These are phyloP conservation scores for Trisateles emortualis DNA, from an alignment of 2,888 invertebrate species.

Conservation along the genomic window DNA sequence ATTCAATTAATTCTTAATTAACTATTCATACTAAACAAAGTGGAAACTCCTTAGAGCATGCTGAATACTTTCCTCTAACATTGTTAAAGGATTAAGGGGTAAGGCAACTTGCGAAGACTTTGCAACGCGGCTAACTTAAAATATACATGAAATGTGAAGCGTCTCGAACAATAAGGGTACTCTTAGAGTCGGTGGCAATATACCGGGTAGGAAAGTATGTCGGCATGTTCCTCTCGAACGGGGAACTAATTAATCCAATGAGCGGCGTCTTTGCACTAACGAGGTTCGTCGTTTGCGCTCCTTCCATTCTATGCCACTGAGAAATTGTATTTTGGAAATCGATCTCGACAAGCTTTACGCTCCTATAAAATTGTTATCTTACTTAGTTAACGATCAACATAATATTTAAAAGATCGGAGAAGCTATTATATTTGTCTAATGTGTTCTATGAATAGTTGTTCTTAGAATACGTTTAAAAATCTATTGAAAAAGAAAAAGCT, in stretches of 20 bases:
- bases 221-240: conserved; percentile 68
- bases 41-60: conserved; percentile 60
- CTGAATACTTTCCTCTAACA: conserved; percentile 71
- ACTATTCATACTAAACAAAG: conserved; percentile 69
- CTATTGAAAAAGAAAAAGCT: too few relatives aligned
- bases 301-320: conserved; percentile 62
- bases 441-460: too few relatives aligned
- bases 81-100: conserved; percentile 72
- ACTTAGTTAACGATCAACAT: conserved; percentile 25
- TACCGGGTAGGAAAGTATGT: conserved; percentile 66
- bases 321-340: conserved; percentile 73
- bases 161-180: conserved; percentile 67
- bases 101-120: conserved; percentile 60
- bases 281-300: conserved; percentile 77
- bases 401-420: conserved; percentile 27
- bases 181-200: conserved; percentile 55
- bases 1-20: conserved; percentile 71
- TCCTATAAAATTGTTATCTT: conserved; percentile 43
- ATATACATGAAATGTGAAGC: conserved; percentile 71
- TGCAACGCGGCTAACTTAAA: conserved; percentile 65
- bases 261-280: conserved; percentile 80
- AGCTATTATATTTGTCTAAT: too few relatives aligned
- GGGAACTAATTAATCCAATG: conserved; percentile 84
- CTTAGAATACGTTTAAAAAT: too few relatives aligned
- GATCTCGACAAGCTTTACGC: conserved; percentile 56